Percentiles rank a stretch among this genome's conserved stretches.
Evolutionary conservation across 92 coral and sea anemone species (phyloP).

Genomic region (Siderastrea radians): DNA sequence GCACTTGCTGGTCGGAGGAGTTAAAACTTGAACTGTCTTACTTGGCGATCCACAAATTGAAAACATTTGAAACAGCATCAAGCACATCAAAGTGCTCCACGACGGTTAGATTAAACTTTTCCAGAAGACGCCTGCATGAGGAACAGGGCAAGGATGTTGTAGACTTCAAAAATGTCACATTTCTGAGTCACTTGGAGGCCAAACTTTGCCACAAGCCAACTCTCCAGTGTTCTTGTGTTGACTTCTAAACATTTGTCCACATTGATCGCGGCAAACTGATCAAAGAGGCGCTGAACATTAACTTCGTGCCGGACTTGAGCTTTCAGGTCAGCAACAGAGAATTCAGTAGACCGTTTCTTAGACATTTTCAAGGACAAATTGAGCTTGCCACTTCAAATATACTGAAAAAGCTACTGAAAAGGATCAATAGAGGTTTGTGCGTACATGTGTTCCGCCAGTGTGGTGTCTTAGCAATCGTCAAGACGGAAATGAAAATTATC

Average conservation of each 20-base stretch:
- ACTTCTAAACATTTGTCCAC: neutral
- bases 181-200: neutral
- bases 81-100: neutral
- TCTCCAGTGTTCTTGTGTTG: neutral
- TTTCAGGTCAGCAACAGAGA: neutral
- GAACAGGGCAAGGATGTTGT: neutral
- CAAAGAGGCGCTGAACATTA: neutral
- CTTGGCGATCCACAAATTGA: neutral
- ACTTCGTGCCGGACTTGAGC: neutral
- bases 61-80: neutral
- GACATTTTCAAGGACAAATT: neutral
- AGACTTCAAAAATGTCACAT: neutral
- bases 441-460: too few species aligned
- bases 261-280: neutral
- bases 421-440: too few species aligned
- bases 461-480: too few species aligned
- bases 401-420: too few species aligned
- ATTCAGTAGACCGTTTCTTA: too few species aligned
- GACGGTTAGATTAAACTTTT: neutral
- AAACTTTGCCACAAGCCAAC: neutral
- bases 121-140: neutral
- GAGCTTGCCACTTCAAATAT: neutral
- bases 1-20: slow-evolving; percentile 9
- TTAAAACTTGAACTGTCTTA: neutral
- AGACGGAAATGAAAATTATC: too few species aligned